Percentiles rank a stretch among this genome's conserved stretches.
These are phyloP conservation scores for Teleogryllus occipitalis DNA, from an alignment of 1,140 invertebrate species.

Conservation along the genomic window DNA sequence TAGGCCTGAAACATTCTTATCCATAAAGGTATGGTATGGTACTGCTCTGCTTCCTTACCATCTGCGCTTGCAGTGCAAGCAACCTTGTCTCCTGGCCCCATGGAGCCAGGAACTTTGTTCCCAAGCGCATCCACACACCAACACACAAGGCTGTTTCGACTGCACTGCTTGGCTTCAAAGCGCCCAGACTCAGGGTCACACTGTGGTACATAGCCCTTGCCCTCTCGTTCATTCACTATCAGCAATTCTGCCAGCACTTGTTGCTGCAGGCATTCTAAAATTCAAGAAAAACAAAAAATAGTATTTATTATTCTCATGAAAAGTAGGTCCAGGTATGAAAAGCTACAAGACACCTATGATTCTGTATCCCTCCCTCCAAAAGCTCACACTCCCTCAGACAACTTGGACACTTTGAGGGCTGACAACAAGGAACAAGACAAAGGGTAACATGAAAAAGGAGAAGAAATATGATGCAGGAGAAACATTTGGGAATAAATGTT, in stretches of 20 bases:
- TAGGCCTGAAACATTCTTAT: too few species aligned
- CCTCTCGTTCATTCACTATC: constrained; percentile 64
- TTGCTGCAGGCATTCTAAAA: constrained; percentile 57
- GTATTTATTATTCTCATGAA: too few species aligned
- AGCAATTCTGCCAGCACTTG: constrained; percentile 65
- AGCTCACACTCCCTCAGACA: too few species aligned
- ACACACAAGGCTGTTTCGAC: constrained; percentile 71
- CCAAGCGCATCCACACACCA: constrained; percentile 74
- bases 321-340: too few species aligned
- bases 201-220: constrained; percentile 73
- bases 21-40: too few species aligned
- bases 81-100: constrained; percentile 63
- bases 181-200: constrained; percentile 54
- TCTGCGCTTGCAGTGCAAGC: constrained; percentile 40
- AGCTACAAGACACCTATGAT: too few species aligned
- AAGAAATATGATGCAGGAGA: too few species aligned
- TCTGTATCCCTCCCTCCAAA: too few species aligned
- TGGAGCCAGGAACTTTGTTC: constrained; percentile 63
- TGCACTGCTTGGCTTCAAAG: constrained; percentile 66
- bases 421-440: too few species aligned
- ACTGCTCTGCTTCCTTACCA: neutral
- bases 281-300: neutral
- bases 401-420: too few species aligned
- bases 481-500: too few species aligned
- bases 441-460: too few species aligned